These are phyloP conservation scores for Varroa destructor DNA, from an alignment of 1,140 invertebrate species.

Conservation along the genomic window DNA sequence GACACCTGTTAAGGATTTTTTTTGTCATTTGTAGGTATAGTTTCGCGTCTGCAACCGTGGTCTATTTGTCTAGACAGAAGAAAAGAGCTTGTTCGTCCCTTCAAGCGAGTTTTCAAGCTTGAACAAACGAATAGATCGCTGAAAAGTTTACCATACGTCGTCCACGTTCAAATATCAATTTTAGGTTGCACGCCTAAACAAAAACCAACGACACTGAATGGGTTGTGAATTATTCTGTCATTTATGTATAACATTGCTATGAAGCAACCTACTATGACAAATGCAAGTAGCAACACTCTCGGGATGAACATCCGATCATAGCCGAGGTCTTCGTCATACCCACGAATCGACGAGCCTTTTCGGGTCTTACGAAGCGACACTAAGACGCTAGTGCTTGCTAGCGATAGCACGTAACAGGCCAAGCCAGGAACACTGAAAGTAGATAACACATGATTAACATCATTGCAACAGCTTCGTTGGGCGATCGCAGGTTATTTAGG, in stretches of 20 bases:
- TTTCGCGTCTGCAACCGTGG: too few species aligned
- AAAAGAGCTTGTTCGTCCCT: too few species aligned
- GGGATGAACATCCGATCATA: conserved; percentile 9
- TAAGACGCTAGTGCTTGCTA: neutral
- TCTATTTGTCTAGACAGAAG: too few species aligned
- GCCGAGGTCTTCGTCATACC: neutral
- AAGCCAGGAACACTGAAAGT: conserved; percentile 18
- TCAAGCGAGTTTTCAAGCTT: neutral
- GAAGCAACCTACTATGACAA: neutral
- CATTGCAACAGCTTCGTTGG: neutral
- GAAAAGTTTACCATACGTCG: neutral
- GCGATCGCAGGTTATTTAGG: neutral
- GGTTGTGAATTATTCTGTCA: neutral
- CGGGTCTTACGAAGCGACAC: conserved; percentile 8
- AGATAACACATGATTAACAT: neutral
- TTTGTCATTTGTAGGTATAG: neutral
- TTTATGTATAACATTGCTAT: neutral
- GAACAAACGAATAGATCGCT: neutral
- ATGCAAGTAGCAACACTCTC: neutral
- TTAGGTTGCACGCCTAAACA: neutral
- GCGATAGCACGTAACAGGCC: neutral
- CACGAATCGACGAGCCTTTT: neutral
- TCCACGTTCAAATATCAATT: neutral
- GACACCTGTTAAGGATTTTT: neutral
- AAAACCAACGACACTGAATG: too few species aligned